Evolutionary conservation across 2,113 vertebrate species (phyloP).

Genomic region (Cyprinodon variegatus): DNA sequence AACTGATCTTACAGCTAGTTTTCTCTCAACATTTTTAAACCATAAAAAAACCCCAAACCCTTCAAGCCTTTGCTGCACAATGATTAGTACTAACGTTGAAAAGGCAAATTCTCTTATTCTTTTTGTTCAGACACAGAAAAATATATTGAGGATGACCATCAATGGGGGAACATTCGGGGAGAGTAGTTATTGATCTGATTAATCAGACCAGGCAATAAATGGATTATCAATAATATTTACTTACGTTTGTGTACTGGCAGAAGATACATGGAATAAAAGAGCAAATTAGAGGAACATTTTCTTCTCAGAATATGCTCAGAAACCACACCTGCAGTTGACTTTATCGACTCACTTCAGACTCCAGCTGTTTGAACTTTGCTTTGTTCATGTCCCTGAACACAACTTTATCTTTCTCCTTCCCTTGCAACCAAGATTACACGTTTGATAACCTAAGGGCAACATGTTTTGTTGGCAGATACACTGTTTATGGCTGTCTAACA

Average conservation of each 20-base stretch:
- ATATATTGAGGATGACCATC: background rate
- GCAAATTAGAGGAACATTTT: background rate
- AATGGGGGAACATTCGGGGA: background rate
- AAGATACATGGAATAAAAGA: background rate
- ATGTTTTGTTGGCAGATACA: background rate
- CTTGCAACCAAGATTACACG: background rate
- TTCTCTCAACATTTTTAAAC: background rate
- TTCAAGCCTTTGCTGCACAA: background rate
- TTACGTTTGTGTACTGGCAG: background rate
- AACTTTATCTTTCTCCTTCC: background rate
- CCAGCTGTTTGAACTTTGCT: background rate
- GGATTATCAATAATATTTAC: background rate
- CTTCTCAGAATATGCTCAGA: background rate
- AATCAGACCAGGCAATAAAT: background rate
- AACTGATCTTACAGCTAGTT: too few species aligned
- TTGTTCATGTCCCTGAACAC: background rate
- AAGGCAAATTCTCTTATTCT: background rate
- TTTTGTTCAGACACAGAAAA: background rate
- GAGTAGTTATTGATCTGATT: background rate
- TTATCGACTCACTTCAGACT: background rate
- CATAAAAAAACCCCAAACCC: background rate
- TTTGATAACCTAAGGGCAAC: background rate
- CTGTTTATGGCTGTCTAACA: too few species aligned
- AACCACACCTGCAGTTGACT: background rate
- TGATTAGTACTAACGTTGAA: background rate